phyloP scores from a whole-genome alignment of 2,888 invertebrate species.

The Drosophila nigricruria region DNA sequence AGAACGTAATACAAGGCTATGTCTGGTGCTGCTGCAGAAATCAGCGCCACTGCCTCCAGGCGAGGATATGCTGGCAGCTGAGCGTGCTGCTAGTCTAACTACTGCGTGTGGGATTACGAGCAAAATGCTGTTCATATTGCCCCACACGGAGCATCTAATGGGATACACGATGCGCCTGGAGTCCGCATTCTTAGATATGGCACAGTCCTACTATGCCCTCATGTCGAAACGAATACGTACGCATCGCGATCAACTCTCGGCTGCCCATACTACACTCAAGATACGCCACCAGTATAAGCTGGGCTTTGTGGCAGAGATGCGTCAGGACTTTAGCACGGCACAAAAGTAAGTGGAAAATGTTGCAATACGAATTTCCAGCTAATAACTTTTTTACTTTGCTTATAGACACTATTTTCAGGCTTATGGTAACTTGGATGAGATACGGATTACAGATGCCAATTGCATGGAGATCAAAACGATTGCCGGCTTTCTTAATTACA shows the following conservation, averaged over 20 bases:
- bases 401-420: constrained; percentile 93
- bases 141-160: constrained; percentile 94
- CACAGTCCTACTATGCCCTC: constrained; percentile 96
- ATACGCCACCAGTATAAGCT: constrained; percentile 99
- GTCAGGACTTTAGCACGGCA: constrained; percentile 94
- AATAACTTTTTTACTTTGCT: neutral
- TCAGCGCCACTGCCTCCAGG: constrained; percentile 91
- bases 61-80: constrained; percentile 94
- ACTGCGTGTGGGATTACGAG: constrained; percentile 96
- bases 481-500: constrained; percentile 98
- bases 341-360: constrained; percentile 87
- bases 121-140: constrained; percentile 96
- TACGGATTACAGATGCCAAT: constrained; percentile 95
- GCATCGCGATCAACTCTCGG: constrained; percentile 95
- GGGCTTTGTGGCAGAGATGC: constrained; percentile 97
- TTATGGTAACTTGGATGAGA: constrained; percentile 95
- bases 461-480: constrained; percentile 96
- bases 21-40: constrained; percentile 96
- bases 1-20: constrained; percentile 88
- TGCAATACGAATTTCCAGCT: constrained; percentile 13
- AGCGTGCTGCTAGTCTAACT: constrained; percentile 95
- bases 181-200: constrained; percentile 96
- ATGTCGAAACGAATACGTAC: constrained; percentile 94
- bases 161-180: constrained; percentile 92
- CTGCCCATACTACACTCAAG: constrained; percentile 95